Base-by-base conservation (phyloP, 2,888 invertebrate species). In the Nudaria mundana region DNA sequence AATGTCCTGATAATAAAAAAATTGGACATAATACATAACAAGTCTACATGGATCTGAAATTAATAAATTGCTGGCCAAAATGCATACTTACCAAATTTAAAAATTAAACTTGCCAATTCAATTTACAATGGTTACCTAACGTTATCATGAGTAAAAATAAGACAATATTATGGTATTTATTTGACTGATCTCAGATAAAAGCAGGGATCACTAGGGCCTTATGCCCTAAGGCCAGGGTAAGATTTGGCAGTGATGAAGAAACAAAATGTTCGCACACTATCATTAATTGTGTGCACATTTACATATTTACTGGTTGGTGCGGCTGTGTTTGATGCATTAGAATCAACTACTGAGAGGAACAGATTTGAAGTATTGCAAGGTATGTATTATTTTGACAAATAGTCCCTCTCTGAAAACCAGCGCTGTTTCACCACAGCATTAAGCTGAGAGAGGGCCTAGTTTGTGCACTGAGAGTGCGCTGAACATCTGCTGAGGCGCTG, bases 181-280 rank as follows among this genome's bases (percentile, higher is more conserved):
- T 56, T 66, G 71, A 72, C 63, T 66, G 66, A 58, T 56, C 66
- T 53, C 56, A 56, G 48, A 53, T 53, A 60, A 65, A 66, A 60
- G 63, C 64, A 62, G 64, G 58, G 44, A 52, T 54, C 46, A 52
- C 50, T 48, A 49, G 81, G 83, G 83, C 77, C 71, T 59, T 65
- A 67, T 36, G 62, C 82, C 82, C 81, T 75, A 65, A 70, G 75
- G 78, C 77, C 73, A 66, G 73, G 74, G 71, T 72, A 66, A 61
- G 68, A 78, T 73, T 81, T 63, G 82, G 85, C 79, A 87, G 87
- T 85, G 78, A 99, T 99, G 99, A 99, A 99, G 96, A 98, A 98
- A 93, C 99, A 99, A 95, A 99, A 99, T 95, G 98, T 99, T 89
- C 97, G 99, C 92, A 99, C 99, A 91, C 92, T 99, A 92, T 98